phyloP scores from a whole-genome alignment of 2,888 invertebrate species.

The Rotaria magnacalcarata region DNA sequence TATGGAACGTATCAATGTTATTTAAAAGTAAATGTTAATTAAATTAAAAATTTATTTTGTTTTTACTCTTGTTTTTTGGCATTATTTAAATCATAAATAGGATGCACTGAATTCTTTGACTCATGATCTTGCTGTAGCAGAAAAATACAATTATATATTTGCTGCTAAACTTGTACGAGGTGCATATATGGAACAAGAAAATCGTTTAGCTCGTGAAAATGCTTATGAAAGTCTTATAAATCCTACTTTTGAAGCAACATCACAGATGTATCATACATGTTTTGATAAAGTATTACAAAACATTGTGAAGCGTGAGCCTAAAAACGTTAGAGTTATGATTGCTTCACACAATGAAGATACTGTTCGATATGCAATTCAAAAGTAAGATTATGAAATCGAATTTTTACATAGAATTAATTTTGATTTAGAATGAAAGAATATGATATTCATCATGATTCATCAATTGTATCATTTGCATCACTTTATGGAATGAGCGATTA shows the following conservation, averaged over 20 bases:
- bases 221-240: slow-evolving; percentile 94
- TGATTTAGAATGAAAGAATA: neutral
- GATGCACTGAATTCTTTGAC: slow-evolving; percentile 79
- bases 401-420: neutral
- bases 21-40: slow-evolving; percentile 64
- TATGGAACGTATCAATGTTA: slow-evolving; percentile 99
- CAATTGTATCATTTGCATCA: slow-evolving; percentile 96
- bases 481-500: slow-evolving; percentile 49
- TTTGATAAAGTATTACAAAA: slow-evolving; percentile 55
- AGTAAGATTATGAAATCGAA: slow-evolving; percentile 60
- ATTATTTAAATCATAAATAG: slow-evolving; percentile 48
- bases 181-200: slow-evolving; percentile 67
- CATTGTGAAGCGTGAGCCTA: slow-evolving; percentile 49
- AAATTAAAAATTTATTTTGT: neutral
- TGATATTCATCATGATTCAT: neutral
- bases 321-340: slow-evolving; percentile 74
- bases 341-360: slow-evolving; percentile 98
- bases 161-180: too few relatives aligned
- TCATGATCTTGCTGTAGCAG: slow-evolving; percentile 88
- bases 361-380: slow-evolving; percentile 85
- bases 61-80: too few relatives aligned
- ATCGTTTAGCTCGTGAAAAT: slow-evolving; percentile 80
- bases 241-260: slow-evolving; percentile 81
- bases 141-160: slow-evolving; percentile 91
- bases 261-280: slow-evolving; percentile 79